These are phyloP conservation scores for Porites lutea DNA, from an alignment of 64 coral and sea anemone genomes.

Conservation along the genomic window DNA sequence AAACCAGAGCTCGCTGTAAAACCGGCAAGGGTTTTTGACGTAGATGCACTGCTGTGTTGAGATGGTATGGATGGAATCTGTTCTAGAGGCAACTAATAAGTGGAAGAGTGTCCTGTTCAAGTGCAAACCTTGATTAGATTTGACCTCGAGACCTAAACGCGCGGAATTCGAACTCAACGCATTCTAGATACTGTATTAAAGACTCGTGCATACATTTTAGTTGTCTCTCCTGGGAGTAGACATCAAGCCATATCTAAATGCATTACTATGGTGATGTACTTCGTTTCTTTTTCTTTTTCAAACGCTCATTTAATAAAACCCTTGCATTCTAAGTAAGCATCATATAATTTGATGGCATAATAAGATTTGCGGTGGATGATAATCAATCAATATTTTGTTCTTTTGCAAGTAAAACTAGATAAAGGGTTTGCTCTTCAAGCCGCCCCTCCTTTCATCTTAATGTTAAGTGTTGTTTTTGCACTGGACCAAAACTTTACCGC, in stretches of 20 bases:
- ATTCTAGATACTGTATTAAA: background rate
- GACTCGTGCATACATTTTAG: background rate
- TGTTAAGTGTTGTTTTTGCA: conserved; percentile 21
- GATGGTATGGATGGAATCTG: conserved; percentile 13
- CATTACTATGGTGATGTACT: no score
- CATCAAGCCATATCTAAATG: no score
- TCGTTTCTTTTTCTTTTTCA: no score
- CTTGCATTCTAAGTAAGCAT: no score
- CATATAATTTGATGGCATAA: background rate
- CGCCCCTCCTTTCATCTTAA: conserved; percentile 23
- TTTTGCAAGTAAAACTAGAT: conserved; percentile 1
- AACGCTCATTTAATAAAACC: no score
- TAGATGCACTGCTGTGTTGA: background rate
- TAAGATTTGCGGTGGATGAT: background rate
- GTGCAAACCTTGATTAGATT: no score
- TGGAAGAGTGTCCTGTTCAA: background rate
- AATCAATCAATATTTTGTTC: conserved; percentile 16
- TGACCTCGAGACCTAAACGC: background rate
- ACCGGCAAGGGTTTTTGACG: conserved; percentile 7
- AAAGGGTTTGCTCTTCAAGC: conserved; percentile 3
- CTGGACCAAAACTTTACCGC: background rate
- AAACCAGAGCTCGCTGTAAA: background rate
- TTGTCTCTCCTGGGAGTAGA: conserved; percentile 11
- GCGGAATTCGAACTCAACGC: background rate
- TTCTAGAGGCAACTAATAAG: background rate